Conservation (phyloP, 2,113 vertebrate species). For the Syngnathus typhle region DNA sequence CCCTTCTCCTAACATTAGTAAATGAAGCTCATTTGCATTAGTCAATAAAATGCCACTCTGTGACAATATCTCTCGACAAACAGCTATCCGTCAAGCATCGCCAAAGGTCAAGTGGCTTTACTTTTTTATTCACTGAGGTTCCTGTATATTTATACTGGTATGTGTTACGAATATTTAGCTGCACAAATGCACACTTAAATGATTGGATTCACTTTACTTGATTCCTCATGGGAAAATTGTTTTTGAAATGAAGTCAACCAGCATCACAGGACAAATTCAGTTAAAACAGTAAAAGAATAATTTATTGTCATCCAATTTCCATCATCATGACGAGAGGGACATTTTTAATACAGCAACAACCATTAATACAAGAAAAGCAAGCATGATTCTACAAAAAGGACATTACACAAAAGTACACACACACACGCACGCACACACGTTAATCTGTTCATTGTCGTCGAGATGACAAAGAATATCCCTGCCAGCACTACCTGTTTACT, state of each 20-base stretch:
- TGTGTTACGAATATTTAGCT: background rate
- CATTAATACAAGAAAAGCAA: constrained; percentile 15
- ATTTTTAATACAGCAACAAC: constrained; percentile 6
- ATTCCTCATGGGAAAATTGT: background rate
- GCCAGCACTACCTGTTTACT: constrained; percentile 43
- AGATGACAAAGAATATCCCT: constrained; percentile 36
- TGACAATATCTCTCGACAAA: background rate
- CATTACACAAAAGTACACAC: constrained; percentile 44
- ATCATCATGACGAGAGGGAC: constrained; percentile 6
- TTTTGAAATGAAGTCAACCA: background rate
- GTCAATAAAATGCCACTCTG: background rate
- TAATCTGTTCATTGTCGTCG: constrained; percentile 46
- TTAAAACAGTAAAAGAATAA: constrained; percentile 35
- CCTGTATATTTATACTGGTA: background rate
- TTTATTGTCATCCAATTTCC: constrained; percentile 24
- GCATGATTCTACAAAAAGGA: constrained; percentile 14
- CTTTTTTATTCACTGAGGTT: background rate
- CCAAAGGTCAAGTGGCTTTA: background rate
- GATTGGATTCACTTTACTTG: background rate
- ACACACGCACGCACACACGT: constrained; percentile 23
- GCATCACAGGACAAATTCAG: background rate
- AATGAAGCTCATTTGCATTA: background rate
- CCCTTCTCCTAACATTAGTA: background rate
- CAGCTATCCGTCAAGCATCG: background rate
- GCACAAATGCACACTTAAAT: background rate